Evolutionary conservation across 2,888 invertebrate species (phyloP), one percentile per base, ranked within the genome.

Genomic region (Bellardia pandia): DNA sequence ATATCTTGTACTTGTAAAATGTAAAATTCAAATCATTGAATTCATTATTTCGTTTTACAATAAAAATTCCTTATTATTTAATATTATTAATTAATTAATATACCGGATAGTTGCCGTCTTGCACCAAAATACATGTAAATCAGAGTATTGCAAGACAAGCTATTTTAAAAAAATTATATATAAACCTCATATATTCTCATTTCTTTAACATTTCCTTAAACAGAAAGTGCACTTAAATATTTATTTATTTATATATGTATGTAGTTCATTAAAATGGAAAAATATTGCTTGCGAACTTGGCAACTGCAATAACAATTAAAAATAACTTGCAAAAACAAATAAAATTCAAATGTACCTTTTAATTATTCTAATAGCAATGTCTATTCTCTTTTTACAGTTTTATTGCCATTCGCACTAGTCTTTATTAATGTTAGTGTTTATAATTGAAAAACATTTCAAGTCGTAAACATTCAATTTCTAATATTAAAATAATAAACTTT

Each of bases 381-480:
- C 8, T 30, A 56, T 13, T 60, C 11, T 13, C 33, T 42, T 14
- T 53, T 30, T 42, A 6, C 53, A n/a, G 23, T 33, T 71, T 37
- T 53, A 64, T 42, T 68, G 9, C 23, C 14, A 33, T 45, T 45
- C 45, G 11, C 48, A 2, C 14, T 37, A 13, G 40, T 74, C 13
- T 58, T 14, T 48, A 33, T 66, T 14, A 53, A 58, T 33, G 51
- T 56, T 51, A 11, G 66, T 48, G 51, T 53, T 51, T 81, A 23
- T 60, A 86, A 76, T 68, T 60, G 77, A 74, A 66, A 81, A 66
- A 72, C 30, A 45, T 74, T 74, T 56, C 48, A 60, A 78, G 60
- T 6, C 40, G 81, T 81, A 68, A 81, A 86, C 66, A 58, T 78
- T 76, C 76, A 81, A 81, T 85, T 86, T 42, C 51, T n/a, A 60